Base-by-base conservation (phyloP, 2,797 vertebrate genomes). In the Graptemys geographica region DNA sequence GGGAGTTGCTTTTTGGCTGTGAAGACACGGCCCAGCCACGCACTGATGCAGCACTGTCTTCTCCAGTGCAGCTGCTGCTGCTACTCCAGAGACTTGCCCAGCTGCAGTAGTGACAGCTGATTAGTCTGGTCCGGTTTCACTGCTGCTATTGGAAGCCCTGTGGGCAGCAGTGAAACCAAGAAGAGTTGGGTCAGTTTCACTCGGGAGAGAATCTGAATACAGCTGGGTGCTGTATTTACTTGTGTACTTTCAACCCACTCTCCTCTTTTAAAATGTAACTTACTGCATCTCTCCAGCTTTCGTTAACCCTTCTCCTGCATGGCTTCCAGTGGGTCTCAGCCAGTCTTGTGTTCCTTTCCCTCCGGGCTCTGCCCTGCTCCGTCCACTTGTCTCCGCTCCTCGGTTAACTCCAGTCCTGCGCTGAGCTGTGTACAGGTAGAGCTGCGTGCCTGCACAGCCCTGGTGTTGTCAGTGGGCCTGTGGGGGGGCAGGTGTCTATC, bases 61-160 rank as follows among this genome's bases (percentile, higher is more conserved):
- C 10, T 85, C 41, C 84, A 0, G 0, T 53, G 74, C 81, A 5
- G 21, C 37, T 0, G 37, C 25, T 11, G 11, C 5, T 5, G 27
- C 88, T 74, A 41, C 65, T 49, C 65, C 9, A 4, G 53, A n/a
- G n/a, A 19, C n/a, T 16, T 69, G 33, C 65, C n/a, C 8, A 8
- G 16, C 65, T 69, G 65, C 18, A 5, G 18, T n/a, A 10, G 16
- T n/a, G 62, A 65, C 62, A 65, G 51, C 83, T 80, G 55, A 81
- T 49, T 4, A 0, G 62, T 6, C 37, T 0, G 0, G 0, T 1
- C 8, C 1, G 52, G 53, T 89, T 79, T 49, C 84, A 51, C 65
- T 7, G 0, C 57, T 1, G 0, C 0, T 37, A 4, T 25, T 41
- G 72, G 37, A 9, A 16, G 4, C 9, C 5, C 1, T 13, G 25